Evolutionary conservation across 2,888 invertebrate species (phyloP).

Genomic region (Nipponacmea schrenckii): DNA sequence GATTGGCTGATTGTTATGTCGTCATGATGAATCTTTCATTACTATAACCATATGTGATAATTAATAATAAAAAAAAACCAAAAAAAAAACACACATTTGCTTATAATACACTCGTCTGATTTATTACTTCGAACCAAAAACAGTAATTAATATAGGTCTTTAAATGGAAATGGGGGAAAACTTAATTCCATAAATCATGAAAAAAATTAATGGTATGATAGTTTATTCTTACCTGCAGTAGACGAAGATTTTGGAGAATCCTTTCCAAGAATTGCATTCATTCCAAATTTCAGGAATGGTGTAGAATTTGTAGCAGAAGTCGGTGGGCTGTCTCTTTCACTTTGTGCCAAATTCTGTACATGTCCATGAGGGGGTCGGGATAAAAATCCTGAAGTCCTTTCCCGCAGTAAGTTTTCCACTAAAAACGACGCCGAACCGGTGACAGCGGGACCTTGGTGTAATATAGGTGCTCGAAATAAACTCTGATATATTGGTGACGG

Average conservation of each 20-base stretch:
- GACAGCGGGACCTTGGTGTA: constrained; percentile 33
- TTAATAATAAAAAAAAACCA: no score
- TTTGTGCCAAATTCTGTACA: constrained; percentile 12
- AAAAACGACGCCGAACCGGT: constrained; percentile 54
- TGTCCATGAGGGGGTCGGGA: constrained; percentile 28
- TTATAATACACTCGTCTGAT: no score
- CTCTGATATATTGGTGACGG: constrained; percentile 61
- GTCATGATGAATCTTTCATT: no score
- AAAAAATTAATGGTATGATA: no score
- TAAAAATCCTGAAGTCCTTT: constrained; percentile 36
- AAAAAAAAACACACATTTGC: no score
- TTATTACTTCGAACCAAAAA: no score
- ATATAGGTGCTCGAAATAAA: constrained; percentile 50
- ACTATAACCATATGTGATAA: no score
- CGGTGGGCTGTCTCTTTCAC: constrained; percentile 21
- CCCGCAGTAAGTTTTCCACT: constrained; percentile 60
- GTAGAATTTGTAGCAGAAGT: constrained; percentile 37
- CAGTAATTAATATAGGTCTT: no score
- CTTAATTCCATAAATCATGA: no score
- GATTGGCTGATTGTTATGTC: no score
- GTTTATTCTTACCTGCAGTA: neutral
- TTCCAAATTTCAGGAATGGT: constrained; percentile 62
- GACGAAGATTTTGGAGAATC: constrained; percentile 36
- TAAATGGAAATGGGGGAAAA: no score
- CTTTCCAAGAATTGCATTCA: constrained; percentile 60